Evolutionary conservation across 2,797 vertebrate genomes (phyloP).

Genomic region (Crenuchus spilurus): DNA sequence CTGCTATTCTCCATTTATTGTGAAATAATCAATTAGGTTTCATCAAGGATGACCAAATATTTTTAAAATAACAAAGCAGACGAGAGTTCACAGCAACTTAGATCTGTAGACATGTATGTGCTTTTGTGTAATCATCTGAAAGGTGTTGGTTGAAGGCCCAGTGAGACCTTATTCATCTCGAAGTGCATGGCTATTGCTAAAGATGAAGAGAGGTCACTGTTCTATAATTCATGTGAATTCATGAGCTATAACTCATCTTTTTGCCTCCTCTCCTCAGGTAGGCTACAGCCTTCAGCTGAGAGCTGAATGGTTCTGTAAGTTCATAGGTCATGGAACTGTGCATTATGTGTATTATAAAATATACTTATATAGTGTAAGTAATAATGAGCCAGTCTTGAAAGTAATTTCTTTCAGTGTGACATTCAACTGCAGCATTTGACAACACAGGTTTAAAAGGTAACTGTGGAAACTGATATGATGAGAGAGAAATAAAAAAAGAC

Average conservation of each 20-base stretch:
- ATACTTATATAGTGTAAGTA: conserved; percentile 18
- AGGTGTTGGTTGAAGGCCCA: background rate
- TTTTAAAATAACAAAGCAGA: background rate
- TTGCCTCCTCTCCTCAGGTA: conserved; percentile 23
- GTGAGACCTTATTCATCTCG: background rate
- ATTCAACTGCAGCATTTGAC: background rate
- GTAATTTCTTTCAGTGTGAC: background rate
- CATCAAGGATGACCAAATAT: background rate
- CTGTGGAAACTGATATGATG: background rate
- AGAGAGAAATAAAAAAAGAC: background rate
- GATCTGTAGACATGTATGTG: no score
- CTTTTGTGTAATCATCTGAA: background rate
- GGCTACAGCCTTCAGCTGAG: conserved; percentile 47
- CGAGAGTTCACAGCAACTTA: no score
- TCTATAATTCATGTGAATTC: conserved; percentile 52
- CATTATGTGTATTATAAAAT: conserved; percentile 29
- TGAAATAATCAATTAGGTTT: conserved; percentile 12
- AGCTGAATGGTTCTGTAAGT: background rate
- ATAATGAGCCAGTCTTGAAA: conserved; percentile 4
- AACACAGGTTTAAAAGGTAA: background rate
- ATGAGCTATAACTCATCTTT: conserved; percentile 52
- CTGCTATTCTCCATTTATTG: no score
- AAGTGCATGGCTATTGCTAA: conserved; percentile 37
- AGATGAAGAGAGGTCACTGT: conserved; percentile 29
- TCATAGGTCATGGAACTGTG: conserved; percentile 10